phyloP scores from a whole-genome alignment of 2,797 vertebrate species.

The Moxostoma hubbsi region DNA sequence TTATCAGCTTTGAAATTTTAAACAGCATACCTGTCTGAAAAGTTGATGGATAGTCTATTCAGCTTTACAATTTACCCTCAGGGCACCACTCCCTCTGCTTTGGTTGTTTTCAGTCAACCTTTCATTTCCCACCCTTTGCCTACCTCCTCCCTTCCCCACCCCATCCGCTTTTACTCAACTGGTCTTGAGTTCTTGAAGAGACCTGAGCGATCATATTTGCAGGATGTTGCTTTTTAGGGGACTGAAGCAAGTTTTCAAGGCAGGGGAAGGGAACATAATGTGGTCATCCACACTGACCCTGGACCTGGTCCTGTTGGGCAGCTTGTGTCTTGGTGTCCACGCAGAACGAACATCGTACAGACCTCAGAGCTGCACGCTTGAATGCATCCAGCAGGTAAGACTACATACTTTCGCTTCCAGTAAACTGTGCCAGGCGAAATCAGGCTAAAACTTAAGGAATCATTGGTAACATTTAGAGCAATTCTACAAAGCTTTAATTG shows the following conservation, averaged over 20 bases:
- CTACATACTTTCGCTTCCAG: background rate
- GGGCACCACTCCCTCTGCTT: conserved; percentile 68
- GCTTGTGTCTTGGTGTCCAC: conserved; percentile 25
- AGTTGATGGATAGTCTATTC: background rate
- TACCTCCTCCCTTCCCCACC: conserved; percentile 23
- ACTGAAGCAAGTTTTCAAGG: background rate
- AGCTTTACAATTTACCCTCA: conserved; percentile 57
- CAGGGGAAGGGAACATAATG: conserved; percentile 62
- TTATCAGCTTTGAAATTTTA: background rate
- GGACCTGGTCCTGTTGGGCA: conserved; percentile 40
- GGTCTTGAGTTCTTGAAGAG: conserved; percentile 1
- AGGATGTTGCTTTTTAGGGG: background rate
- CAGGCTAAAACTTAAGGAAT: background rate
- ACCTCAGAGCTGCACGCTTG: conserved; percentile 73
- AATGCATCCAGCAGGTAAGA: conserved; percentile 74
- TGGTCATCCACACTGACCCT: conserved; percentile 56
- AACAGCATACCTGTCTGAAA: conserved; percentile 1
- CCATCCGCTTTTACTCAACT: background rate
- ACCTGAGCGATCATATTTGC: background rate
- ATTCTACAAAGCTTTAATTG: background rate
- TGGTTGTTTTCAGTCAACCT: background rate
- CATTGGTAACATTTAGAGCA: background rate
- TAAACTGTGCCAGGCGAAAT: background rate
- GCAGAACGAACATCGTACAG: conserved; percentile 45
- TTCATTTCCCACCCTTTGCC: background rate